Evolutionary conservation across 2,113 vertebrate species (phyloP).

Genomic region (Stercorarius parasiticus): DNA sequence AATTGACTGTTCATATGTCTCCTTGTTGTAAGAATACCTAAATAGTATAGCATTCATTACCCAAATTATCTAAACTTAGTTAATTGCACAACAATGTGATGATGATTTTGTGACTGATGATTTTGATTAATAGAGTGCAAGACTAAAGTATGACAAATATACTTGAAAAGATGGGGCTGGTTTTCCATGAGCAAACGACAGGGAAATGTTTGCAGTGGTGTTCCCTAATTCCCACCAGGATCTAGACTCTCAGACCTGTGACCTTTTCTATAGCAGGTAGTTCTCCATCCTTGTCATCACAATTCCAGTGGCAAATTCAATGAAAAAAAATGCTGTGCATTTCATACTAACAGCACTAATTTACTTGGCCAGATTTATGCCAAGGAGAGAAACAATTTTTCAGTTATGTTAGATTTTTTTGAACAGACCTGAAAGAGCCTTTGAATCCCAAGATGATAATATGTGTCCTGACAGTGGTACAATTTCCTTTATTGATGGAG

Average conservation of each 20-base stretch:
- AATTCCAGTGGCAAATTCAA: neutral
- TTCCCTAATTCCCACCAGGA: neutral
- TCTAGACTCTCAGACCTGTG: neutral
- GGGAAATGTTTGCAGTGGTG: neutral
- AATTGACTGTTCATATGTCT: constrained; percentile 6
- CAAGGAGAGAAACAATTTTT: neutral
- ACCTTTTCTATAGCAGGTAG: neutral
- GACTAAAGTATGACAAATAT: neutral
- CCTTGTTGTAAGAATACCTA: neutral
- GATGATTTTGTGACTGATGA: constrained; percentile 1
- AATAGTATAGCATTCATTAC: constrained; percentile 22
- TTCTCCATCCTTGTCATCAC: neutral
- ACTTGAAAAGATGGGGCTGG: neutral
- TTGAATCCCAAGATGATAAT: neutral
- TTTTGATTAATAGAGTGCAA: constrained; percentile 18
- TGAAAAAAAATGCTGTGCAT: neutral
- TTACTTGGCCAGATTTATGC: neutral
- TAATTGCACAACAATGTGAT: constrained; percentile 3
- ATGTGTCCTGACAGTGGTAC: neutral
- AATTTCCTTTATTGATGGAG: neutral
- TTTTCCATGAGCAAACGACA: neutral
- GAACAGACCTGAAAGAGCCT: neutral
- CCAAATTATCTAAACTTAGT: constrained; percentile 12
- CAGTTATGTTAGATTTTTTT: neutral
- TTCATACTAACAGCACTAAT: neutral